phyloP scores from a whole-genome alignment of 1,140 invertebrate genomes.

The Microplitis mediator region DNA sequence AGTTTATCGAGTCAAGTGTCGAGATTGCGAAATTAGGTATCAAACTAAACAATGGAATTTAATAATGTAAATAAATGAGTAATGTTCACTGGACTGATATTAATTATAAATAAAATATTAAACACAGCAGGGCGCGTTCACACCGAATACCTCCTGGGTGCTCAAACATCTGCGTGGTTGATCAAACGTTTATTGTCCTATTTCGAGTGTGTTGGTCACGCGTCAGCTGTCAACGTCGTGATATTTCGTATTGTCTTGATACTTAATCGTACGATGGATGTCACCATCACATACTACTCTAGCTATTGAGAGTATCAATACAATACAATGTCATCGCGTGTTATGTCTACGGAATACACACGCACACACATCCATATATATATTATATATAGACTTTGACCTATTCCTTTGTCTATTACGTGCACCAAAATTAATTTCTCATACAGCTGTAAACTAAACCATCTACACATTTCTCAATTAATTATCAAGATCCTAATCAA shows the following conservation, averaged over 20 bases:
- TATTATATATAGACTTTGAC: too few relatives aligned
- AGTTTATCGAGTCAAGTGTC: too few relatives aligned
- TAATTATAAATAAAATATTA: neutral
- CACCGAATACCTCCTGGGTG: neutral
- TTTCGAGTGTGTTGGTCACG: neutral
- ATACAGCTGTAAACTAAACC: too few relatives aligned
- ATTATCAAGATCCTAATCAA: too few relatives aligned
- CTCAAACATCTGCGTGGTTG: constrained; percentile 18
- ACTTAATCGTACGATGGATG: too few relatives aligned
- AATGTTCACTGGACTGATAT: neutral
- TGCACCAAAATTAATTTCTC: too few relatives aligned
- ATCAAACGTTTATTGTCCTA: constrained; percentile 10
- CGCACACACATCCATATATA: neutral
- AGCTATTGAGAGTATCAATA: neutral
- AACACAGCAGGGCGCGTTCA: neutral
- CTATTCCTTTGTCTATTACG: too few relatives aligned
- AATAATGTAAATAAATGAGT: neutral
- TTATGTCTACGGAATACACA: neutral
- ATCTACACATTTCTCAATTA: too few relatives aligned
- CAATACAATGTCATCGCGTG: neutral
- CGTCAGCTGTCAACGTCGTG: constrained; percentile 20
- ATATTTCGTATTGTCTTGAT: constrained; percentile 13
- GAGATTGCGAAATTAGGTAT: too few relatives aligned
- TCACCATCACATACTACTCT: neutral
- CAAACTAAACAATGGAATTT: neutral